Conservation (phyloP, 2,797 vertebrate species). For the Micropoecilia bifurca region DNA sequence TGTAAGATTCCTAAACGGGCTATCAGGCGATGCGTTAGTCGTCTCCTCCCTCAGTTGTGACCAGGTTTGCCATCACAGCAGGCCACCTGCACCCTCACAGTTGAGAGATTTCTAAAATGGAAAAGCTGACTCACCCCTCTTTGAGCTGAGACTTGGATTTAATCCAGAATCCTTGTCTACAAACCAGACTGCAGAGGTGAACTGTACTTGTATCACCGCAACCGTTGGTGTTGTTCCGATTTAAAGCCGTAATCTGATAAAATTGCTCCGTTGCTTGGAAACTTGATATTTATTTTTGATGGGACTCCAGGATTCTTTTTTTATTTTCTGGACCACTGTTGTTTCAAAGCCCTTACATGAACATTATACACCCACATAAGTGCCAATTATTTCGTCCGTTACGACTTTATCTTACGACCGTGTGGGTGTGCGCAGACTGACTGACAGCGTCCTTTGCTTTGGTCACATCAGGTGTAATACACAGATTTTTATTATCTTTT, state of each 20-base stretch:
- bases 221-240: background rate
- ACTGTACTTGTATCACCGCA: background rate
- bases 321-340: background rate
- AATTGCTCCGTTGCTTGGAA: background rate
- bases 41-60: conserved; percentile 17
- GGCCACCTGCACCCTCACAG: conserved; percentile 47
- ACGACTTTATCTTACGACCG: conserved; percentile 1
- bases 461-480: background rate
- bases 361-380: conserved; percentile 16
- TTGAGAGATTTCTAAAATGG: conserved; percentile 17
- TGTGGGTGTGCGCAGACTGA: conserved; percentile 11
- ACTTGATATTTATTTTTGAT: background rate
- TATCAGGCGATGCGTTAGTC: background rate
- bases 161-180: background rate
- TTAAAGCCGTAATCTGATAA: background rate
- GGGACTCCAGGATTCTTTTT: background rate
- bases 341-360: background rate
- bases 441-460: conserved; percentile 4
- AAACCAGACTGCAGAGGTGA: background rate
- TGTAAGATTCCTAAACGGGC: background rate
- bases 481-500: background rate
- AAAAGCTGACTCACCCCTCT: conserved; percentile 23
- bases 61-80: conserved; percentile 33
- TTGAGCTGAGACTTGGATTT: conserved; percentile 3
- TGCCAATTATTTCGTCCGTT: conserved; percentile 13